These are phyloP conservation scores for Mesochorus sp. DNA, from an alignment of 2,888 invertebrate genomes.

Conservation along the genomic window DNA sequence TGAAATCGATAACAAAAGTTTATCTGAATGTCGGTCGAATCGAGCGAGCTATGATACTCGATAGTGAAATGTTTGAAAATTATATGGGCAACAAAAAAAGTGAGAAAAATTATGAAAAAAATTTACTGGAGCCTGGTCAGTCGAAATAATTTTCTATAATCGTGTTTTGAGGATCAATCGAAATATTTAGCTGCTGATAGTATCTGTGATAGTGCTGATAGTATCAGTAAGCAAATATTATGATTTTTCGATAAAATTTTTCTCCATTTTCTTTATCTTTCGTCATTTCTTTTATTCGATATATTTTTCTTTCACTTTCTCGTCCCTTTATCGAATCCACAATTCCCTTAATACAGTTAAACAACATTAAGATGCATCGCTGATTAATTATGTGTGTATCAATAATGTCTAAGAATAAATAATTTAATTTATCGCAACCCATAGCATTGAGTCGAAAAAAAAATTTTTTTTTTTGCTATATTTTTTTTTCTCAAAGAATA, in stretches of 20 bases:
- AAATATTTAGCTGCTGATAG: too few relatives aligned
- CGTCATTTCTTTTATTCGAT: constrained; percentile 44
- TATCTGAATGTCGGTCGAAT: constrained; percentile 54
- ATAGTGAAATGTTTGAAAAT: constrained; percentile 35
- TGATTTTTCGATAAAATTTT: not conserved
- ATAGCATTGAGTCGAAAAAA: constrained; percentile 25
- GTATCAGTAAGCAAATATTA: not conserved
- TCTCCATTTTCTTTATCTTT: too few relatives aligned
- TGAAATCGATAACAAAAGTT: constrained; percentile 50
- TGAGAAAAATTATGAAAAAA: not conserved
- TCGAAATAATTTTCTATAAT: not conserved
- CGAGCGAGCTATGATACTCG: constrained; percentile 56
- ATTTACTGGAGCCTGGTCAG: not conserved
- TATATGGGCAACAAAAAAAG: constrained; percentile 13
- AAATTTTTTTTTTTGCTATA: constrained; percentile 6
- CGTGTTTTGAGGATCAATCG: not conserved
- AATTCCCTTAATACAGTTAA: constrained; percentile 52
- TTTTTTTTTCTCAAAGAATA: not conserved
- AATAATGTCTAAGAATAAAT: constrained; percentile 56
- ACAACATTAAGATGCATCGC: constrained; percentile 57
- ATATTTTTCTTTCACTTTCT: not conserved
- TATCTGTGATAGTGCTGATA: not conserved
- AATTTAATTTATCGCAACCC: constrained; percentile 48
- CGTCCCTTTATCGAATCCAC: constrained; percentile 26
- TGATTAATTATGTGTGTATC: constrained; percentile 55